Evolutionary conservation across 2,888 invertebrate genomes (phyloP).

Genomic region (Julus scanicus): DNA sequence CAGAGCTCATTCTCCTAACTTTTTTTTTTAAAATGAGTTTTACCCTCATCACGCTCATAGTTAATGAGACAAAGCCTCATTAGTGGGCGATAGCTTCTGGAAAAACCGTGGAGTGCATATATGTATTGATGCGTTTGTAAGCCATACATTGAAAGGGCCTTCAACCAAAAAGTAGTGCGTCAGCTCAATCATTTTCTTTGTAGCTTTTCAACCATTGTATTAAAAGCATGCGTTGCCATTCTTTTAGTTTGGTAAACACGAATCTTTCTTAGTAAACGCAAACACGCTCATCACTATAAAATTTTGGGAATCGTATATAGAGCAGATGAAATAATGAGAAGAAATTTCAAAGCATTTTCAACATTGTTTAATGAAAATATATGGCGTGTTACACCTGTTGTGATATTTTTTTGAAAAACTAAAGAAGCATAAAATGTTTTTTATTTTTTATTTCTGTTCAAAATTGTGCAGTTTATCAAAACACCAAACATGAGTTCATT

Average conservation of each 20-base stretch:
- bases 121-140: background rate
- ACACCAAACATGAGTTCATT: too few species aligned
- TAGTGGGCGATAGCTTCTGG: slow-evolving; percentile 39
- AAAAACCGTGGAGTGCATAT: background rate
- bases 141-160: background rate
- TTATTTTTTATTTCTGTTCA: too few species aligned
- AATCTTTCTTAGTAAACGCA: background rate
- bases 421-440: too few species aligned
- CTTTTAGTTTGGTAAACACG: slow-evolving; percentile 7
- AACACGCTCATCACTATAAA: background rate
- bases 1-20: background rate
- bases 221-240: background rate
- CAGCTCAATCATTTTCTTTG: background rate
- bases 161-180: background rate
- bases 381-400: too few species aligned
- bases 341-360: too few species aligned
- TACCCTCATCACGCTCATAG: background rate
- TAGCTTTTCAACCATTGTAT: background rate
- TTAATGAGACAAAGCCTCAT: slow-evolving; percentile 39
- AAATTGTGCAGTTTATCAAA: too few species aligned
- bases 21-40: background rate
- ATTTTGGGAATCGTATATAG: too few species aligned
- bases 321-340: too few species aligned
- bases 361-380: too few species aligned
- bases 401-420: too few species aligned